Percentiles rank a stretch among this genome's conserved stretches.
phyloP scores from a whole-genome alignment of 2,797 vertebrate species.

The Periparus ater region DNA sequence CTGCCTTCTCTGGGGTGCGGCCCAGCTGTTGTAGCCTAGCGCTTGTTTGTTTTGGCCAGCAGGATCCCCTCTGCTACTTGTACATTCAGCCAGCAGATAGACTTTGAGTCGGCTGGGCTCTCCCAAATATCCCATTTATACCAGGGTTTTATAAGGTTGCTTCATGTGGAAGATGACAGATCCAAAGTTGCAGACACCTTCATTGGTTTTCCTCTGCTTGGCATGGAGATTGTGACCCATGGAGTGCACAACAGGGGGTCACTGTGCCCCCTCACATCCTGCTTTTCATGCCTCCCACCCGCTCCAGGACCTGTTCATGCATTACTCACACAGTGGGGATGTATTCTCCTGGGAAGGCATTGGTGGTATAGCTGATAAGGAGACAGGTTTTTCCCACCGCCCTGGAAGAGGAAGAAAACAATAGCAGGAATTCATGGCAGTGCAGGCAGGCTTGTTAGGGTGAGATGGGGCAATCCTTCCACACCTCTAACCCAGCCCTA shows the following conservation, averaged over 20 bases:
- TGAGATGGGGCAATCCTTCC: neutral
- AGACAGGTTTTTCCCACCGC: slow-evolving; percentile 95
- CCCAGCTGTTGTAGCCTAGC: neutral
- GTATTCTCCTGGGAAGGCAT: slow-evolving; percentile 93
- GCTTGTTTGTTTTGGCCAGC: neutral
- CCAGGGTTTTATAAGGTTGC: neutral
- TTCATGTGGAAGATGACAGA: neutral
- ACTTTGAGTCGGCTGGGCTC: neutral
- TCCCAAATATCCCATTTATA: neutral
- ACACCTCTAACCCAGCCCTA: neutral
- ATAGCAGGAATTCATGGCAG: neutral
- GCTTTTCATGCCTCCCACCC: neutral
- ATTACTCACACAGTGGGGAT: slow-evolving; percentile 92
- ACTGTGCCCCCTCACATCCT: neutral
- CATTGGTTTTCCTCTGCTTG: neutral
- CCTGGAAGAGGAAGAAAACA: slow-evolving; percentile 72
- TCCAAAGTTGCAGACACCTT: neutral
- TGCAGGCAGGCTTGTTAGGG: neutral
- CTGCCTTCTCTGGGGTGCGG: neutral
- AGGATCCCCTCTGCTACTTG: neutral
- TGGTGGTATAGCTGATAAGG: slow-evolving; percentile 95
- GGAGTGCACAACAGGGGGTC: neutral
- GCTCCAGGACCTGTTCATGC: neutral
- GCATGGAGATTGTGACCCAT: neutral
- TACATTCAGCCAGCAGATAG: neutral